Percentiles rank a stretch among this genome's conserved stretches.
These are phyloP conservation scores for Drosophila bocki DNA, from an alignment of 1,140 invertebrate species.

Conservation along the genomic window DNA sequence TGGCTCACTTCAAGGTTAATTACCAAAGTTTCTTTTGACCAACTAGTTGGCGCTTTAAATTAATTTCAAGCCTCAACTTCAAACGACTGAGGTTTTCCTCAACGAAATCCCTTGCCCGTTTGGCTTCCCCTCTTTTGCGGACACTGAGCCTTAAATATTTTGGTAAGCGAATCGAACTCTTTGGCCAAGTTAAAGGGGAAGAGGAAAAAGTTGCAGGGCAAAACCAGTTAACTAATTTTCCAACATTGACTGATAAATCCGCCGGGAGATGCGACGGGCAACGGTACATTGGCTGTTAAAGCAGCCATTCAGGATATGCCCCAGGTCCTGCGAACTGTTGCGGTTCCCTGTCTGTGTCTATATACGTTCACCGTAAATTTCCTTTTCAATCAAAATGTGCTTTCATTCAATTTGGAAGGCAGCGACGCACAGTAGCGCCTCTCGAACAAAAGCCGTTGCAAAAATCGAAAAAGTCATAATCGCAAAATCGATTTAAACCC, in stretches of 20 bases:
- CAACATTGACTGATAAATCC: conserved; percentile 75
- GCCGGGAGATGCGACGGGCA: conserved; percentile 18
- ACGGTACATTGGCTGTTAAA: conserved; percentile 69
- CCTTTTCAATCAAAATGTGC: conserved; percentile 81
- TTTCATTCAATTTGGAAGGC: conserved; percentile 76
- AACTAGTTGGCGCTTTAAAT: conserved; percentile 17
- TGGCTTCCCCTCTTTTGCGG: conserved; percentile 19
- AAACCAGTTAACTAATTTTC: conserved; percentile 76
- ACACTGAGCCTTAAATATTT: conserved; percentile 58
- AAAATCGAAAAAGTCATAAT: no score
- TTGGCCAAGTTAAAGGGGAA: conserved; percentile 61
- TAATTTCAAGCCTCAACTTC: conserved; percentile 35
- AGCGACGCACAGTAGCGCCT: no score
- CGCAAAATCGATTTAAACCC: no score
- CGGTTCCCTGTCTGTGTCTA: conserved; percentile 35
- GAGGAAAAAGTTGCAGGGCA: conserved; percentile 31
- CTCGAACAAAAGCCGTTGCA: no score
- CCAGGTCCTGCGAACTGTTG: conserved; percentile 32
- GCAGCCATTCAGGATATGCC: conserved; percentile 39
- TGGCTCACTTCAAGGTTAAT: conserved; percentile 20
- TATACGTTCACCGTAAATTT: conserved; percentile 76
- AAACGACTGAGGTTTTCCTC: conserved; percentile 33
- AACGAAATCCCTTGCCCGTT: conserved; percentile 12
- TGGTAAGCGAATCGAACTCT: conserved; percentile 50
- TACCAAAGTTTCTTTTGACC: conserved; percentile 25